Evolutionary conservation across 2,113 vertebrate genomes (phyloP).

Genomic region (Atrichornis clamosus): DNA sequence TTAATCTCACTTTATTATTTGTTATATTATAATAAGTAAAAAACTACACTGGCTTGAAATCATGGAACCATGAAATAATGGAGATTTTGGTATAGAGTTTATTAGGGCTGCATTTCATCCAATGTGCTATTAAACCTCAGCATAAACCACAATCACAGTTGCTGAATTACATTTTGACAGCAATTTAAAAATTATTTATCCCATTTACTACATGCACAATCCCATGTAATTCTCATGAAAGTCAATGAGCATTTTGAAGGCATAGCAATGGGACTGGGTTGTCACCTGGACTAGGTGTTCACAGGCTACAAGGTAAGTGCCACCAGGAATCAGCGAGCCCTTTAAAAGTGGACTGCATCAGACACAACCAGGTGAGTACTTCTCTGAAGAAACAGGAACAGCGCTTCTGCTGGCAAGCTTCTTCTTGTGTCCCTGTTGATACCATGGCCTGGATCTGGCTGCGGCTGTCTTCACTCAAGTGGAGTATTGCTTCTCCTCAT

Average conservation of each 20-base stretch:
- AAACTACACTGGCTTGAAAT: background rate
- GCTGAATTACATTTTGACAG: background rate
- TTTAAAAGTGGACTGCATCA: background rate
- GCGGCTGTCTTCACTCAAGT: rapidly evolving
- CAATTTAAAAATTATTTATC: background rate
- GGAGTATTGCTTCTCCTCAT: background rate
- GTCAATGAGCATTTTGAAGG: background rate
- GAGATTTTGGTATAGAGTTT: background rate
- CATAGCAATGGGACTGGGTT: background rate
- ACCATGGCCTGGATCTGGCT: rapidly evolving
- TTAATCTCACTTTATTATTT: background rate
- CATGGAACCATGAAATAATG: background rate
- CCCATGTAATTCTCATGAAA: background rate
- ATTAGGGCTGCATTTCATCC: background rate
- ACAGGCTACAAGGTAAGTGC: background rate
- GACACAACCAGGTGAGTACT: background rate
- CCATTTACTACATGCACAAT: background rate
- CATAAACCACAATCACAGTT: background rate
- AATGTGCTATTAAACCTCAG: background rate
- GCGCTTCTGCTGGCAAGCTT: background rate
- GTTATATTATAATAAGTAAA: background rate
- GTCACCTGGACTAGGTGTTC: background rate
- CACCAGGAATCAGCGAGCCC: background rate
- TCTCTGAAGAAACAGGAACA: background rate
- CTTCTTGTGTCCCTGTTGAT: background rate